Base-by-base conservation (phyloP, 2,888 invertebrate genomes). In the Gastracanthus pulcherrimus region DNA sequence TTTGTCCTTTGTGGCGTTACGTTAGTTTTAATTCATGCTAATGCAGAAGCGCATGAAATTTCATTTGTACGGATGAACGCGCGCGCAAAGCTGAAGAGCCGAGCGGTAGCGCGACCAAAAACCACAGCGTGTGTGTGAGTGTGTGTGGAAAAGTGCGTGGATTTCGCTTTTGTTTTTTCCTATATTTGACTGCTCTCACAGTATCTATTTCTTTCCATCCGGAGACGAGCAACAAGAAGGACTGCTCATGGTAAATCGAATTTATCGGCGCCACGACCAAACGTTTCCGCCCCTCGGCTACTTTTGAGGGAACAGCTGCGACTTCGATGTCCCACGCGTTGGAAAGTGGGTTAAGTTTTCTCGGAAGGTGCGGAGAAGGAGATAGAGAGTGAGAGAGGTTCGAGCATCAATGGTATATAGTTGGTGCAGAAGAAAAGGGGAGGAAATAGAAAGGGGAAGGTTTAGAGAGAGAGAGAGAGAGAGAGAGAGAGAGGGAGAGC, bases 21-120 rank as follows among this genome's bases (percentile, higher is more conserved):
- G 45, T 74, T 78, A 72, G 74, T 67, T 79, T 79, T 79, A 79
- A 79, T 79, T 79, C 45, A 74, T 74, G 79, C 66, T 79, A 74
- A 74, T 79, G 79, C 74, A 58, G 38, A 79, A 74, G 74, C 67
- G 79, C 66, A 79, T 79, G 79, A 79, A 79, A 79, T 79, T 79
- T 74, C 79, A 74, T 74, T 74, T 79, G 31, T 45, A 41, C 34
- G 58, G 70, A 13, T 70, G 55, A 36, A 41, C 70, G 34, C 34
- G 13, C 55, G 41, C 45, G 45, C n/a, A n/a, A n/a, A n/a, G n/a
- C n/a, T n/a, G n/a, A n/a, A n/a, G n/a, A n/a, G n/a, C n/a, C n/a
- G n/a, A n/a, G n/a, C n/a, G n/a, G n/a, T n/a, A n/a, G n/a, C n/a
- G n/a, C n/a, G n/a, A n/a, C n/a, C n/a, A n/a, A n/a, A n/a, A n/a